Conservation (phyloP, 2,797 vertebrate genomes). For the Melanogrammus aeglefinus region DNA sequence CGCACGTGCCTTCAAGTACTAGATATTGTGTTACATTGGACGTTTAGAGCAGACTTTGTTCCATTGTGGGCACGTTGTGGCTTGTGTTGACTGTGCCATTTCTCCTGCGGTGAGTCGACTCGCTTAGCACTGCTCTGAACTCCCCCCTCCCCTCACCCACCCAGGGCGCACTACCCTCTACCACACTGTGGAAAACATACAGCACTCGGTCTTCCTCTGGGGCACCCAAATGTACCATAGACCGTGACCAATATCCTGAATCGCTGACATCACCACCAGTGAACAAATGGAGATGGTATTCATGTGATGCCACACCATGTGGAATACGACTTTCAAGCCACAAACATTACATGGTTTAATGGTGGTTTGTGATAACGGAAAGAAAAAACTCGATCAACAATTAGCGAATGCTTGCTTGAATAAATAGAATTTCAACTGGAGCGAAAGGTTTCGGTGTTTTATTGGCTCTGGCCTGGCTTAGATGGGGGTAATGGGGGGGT, state of each 20-base stretch:
- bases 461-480: constrained; percentile 21
- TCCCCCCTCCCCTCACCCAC: background rate
- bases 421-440: constrained; percentile 30
- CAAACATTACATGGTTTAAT: background rate
- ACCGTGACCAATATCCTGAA: constrained; percentile 44
- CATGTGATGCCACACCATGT: background rate
- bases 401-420: constrained; percentile 23
- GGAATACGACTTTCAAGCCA: background rate
- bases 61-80: constrained; percentile 58
- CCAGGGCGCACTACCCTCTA: constrained; percentile 37
- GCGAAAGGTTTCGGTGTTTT: constrained; percentile 16
- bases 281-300: constrained; percentile 32
- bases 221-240: constrained; percentile 27
- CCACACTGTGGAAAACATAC: constrained; percentile 61
- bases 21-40: constrained; percentile 63
- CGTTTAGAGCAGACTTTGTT: constrained; percentile 63
- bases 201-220: constrained; percentile 46
- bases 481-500: constrained; percentile 11
- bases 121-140: constrained; percentile 48
- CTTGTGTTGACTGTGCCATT: constrained; percentile 53
- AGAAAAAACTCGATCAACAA: constrained; percentile 31
- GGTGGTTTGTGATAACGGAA: constrained; percentile 30
- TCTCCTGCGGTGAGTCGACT: constrained; percentile 59
- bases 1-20: constrained; percentile 19
- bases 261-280: constrained; percentile 46